Evolutionary conservation across 2,888 invertebrate genomes (phyloP), one percentile per base, ranked within the genome.

Genomic region (Folsomia manolachei): DNA sequence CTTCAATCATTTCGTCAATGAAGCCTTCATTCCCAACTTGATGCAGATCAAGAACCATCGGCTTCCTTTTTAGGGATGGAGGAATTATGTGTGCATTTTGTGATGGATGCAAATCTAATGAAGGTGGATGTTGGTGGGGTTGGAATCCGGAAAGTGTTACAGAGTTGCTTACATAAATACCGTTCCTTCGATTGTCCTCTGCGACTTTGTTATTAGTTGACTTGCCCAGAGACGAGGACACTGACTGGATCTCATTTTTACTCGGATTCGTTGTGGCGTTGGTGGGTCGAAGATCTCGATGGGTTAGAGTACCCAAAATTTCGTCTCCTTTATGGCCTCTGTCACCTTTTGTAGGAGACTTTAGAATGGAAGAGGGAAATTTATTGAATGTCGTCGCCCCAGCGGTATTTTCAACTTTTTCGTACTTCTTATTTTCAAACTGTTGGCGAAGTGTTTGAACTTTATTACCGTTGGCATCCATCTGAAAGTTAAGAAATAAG

Each of bases 371-470:
- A 27, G 23, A n/a, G 23, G 51, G 26, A n/a, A 39, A 61, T n/a
- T 65, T 62, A 27, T 27, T 70, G 4, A 52, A 26, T 23, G 69
- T 66, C 7, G 72, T 75, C 1, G 69, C 27, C 21, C 70, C 63
- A 23, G 70, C 71, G 1, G 66, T 24, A 21, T 72, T 63, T 27
- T 72, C 71, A 67, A 70, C 23, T 68, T 68, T 73, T 52, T 73
- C 73, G 63, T 75, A 73, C 60, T 74, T 74, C 74, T 56, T 21
- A 4, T 21, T 7, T 19, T 80, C 80, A 77, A 80, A 80, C 53
- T 75, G 79, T 60, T 80, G 79, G 11, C 80, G 78, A 70, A 80
- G 76, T 62, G 80, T 74, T 56, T 78, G 78, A 26, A 80, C 80
- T 75, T 80, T 74, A 72, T 76, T 74, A 61, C 79, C 77, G 71